Evolutionary conservation across 2,113 vertebrate genomes (phyloP), one percentile per base, ranked within the genome.

Genomic region (Pavo muticus): DNA sequence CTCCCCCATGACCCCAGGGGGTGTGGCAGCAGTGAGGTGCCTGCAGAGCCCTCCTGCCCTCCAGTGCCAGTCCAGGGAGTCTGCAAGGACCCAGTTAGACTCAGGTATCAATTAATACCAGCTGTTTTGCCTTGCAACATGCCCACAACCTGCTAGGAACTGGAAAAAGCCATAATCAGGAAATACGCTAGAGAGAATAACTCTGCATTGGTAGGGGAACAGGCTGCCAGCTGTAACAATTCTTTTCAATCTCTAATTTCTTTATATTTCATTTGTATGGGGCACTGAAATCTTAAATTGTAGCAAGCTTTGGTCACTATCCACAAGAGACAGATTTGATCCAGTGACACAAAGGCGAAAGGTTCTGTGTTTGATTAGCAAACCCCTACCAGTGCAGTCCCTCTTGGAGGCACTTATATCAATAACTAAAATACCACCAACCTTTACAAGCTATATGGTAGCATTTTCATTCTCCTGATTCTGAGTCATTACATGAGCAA

Each of bases 271-370:
- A 65, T 91, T 90, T 94, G 88, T 92, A 80, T 25, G 71, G 25
- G 79, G 69, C 69, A 72, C 19, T 90, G 65, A 75, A 91, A 91
- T 68, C 6, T 85, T 57, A 63, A 88, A 77, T 71, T 93, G 60
- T 77, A 68, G 57, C 3, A 2, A 90, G 69, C 21, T 78, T 69
- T 44, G 54, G 85, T 94, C 85, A 91, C 65, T 81, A 56, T 47
- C n/a, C 83, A 54, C 79, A 78, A 70, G 84, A 84, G 92, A 91
- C 44, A 42, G 65, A 90, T 90, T 90, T 94, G 94, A 91, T 95
- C 87, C 73, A 75, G 37, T 90, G 87, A 94, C 78, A 82, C 76
- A 77, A 73, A 95, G 64, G 95, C 4, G 5, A 96, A 96, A 90
- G 64, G 78, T 37, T 93, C 87, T 94, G 82, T 73, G 47, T 79